Evolutionary conservation across 2,113 vertebrate genomes (phyloP).

Genomic region (Lanius collurio): DNA sequence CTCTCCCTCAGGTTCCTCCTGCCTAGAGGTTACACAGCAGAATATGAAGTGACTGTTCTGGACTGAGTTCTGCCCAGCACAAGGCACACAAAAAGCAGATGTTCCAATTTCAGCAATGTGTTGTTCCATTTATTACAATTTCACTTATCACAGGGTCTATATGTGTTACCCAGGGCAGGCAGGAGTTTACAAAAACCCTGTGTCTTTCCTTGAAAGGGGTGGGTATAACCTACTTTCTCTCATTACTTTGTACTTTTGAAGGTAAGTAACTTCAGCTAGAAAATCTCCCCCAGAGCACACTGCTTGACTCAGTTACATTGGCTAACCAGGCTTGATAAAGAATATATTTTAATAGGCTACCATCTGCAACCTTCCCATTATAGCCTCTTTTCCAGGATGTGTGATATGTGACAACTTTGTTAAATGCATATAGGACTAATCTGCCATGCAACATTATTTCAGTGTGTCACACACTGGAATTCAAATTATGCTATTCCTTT

Average conservation of each 20-base stretch:
- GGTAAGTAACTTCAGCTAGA: background rate
- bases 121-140: background rate
- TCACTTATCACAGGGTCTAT: background rate
- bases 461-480: background rate
- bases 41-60: background rate
- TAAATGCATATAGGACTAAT: background rate
- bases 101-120: background rate
- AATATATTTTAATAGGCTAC: conserved; percentile 8
- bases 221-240: background rate
- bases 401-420: background rate
- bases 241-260: background rate
- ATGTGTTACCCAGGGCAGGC: background rate
- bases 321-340: background rate
- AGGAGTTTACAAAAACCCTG: background rate
- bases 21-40: background rate
- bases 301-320: background rate
- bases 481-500: background rate
- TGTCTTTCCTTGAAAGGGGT: background rate
- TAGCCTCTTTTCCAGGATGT: background rate
- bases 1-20: background rate
- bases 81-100: background rate
- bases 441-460: background rate
- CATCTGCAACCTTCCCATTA: conserved; percentile 24
- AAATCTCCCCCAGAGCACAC: background rate
- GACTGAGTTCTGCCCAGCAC: background rate